Percentiles rank a stretch among this genome's conserved stretches.
phyloP scores from a whole-genome alignment of 1,140 invertebrate genomes.

The Drosophila busckii region DNA sequence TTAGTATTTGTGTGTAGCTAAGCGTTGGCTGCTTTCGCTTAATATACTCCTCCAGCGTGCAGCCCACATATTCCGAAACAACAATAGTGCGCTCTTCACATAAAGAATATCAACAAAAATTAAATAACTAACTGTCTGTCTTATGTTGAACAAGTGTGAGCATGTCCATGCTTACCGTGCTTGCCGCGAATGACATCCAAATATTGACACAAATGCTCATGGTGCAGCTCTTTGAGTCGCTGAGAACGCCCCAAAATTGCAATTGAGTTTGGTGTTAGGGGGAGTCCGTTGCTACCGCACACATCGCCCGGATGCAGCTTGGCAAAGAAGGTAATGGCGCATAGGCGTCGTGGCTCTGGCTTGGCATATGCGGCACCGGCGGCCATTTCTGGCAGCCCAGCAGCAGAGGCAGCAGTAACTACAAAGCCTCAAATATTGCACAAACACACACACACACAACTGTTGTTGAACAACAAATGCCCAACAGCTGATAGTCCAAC shows the following conservation, averaged over 20 bases:
- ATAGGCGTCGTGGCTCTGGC: constrained; percentile 80
- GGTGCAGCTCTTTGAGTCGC: constrained; percentile 87
- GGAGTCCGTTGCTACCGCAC: constrained; percentile 96
- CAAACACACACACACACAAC: too few relatives aligned
- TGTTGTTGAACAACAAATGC: background rate
- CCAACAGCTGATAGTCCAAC: too few relatives aligned
- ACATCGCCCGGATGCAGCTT: constrained; percentile 93
- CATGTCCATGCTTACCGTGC: constrained; percentile 85
- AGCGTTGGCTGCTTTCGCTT: constrained; percentile 79
- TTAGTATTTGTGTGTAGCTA: constrained; percentile 81
- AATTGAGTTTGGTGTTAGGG: constrained; percentile 96
- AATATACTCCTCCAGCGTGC: constrained; percentile 80
- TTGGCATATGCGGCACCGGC: constrained; percentile 20
- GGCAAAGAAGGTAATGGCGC: constrained; percentile 94
- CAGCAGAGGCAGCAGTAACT: constrained; percentile 34
- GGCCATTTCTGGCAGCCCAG: constrained; percentile 22
- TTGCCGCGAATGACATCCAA: constrained; percentile 95
- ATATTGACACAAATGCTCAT: constrained; percentile 92
- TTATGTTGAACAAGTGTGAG: background rate
- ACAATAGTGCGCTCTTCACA: constrained; percentile 92
- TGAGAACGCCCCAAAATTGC: constrained; percentile 94
- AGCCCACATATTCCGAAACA: constrained; percentile 91
- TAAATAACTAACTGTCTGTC: background rate
- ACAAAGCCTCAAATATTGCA: too few relatives aligned
- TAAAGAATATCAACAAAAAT: background rate